Conservation (phyloP, 2,113 vertebrate species). For the Sphyrna mokarran region DNA sequence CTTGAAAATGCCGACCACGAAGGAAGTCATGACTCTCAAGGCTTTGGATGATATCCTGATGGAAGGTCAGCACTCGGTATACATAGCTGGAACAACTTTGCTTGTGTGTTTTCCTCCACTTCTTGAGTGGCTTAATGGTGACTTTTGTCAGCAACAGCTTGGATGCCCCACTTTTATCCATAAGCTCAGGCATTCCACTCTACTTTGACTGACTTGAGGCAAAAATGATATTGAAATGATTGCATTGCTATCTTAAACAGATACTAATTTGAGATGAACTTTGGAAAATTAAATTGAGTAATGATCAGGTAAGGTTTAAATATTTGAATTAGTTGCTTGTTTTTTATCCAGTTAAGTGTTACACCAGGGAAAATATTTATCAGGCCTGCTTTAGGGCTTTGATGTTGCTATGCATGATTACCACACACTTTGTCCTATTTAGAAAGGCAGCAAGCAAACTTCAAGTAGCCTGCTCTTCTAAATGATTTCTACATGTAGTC, state of each 20-base stretch:
- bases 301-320: not conserved
- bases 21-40: too few relatives aligned
- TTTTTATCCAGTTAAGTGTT: not conserved
- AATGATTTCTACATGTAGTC: not conserved
- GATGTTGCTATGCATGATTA: not conserved
- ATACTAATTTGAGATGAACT: not conserved
- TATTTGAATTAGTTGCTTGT: not conserved
- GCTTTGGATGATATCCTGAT: too few relatives aligned
- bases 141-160: too few relatives aligned
- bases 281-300: not conserved
- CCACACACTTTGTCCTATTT: not conserved
- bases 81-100: too few relatives aligned
- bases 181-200: too few relatives aligned
- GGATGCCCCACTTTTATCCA: too few relatives aligned
- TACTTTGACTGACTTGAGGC: too few relatives aligned
- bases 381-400: not conserved
- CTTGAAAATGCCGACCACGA: too few relatives aligned
- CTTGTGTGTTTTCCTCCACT: too few relatives aligned
- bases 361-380: not conserved
- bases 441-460: not conserved
- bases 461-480: not conserved
- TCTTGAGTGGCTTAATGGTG: too few relatives aligned
- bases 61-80: too few relatives aligned
- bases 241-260: not conserved
- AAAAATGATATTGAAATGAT: not conserved